These are phyloP conservation scores for Heliothis virescens DNA, from an alignment of 1,140 invertebrate species.

Conservation along the genomic window DNA sequence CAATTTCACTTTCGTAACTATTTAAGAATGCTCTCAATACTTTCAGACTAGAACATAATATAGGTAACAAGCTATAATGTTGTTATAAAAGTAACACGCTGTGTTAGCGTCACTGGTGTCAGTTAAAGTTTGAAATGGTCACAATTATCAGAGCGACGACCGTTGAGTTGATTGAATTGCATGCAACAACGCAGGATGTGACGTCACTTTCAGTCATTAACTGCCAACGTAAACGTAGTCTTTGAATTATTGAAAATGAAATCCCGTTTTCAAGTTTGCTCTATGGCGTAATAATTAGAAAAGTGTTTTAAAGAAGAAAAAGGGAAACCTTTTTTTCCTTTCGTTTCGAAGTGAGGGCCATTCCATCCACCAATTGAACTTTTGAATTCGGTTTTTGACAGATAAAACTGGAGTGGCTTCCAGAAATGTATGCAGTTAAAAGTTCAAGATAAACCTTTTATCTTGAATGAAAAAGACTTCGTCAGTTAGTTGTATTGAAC, in stretches of 20 bases:
- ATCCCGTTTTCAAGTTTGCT: constrained; percentile 19
- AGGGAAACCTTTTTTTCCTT: no score
- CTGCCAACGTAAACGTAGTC: constrained; percentile 27
- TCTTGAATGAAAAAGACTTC: no score
- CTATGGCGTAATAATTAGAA: not conserved
- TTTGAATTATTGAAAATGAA: constrained; percentile 10
- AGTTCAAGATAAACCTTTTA: no score
- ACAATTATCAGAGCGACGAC: constrained; percentile 47
- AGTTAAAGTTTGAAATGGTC: constrained; percentile 46
- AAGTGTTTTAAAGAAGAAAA: no score
- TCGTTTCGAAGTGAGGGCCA: no score
- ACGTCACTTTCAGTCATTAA: constrained; percentile 39
- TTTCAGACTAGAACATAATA: not conserved
- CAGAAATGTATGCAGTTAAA: no score
- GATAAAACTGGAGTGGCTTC: no score
- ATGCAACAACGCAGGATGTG: constrained; percentile 39
- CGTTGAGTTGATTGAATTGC: constrained; percentile 47
- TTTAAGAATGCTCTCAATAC: constrained; percentile 14
- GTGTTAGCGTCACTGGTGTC: constrained; percentile 46
- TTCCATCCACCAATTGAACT: no score
- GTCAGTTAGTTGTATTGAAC: no score
- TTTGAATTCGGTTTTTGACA: no score
- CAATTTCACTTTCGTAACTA: constrained; percentile 33
- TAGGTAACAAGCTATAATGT: constrained; percentile 1
- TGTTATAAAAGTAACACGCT: constrained; percentile 29